Percentiles rank a stretch among this genome's conserved stretches.
Evolutionary conservation across 2,113 vertebrate species (phyloP).

Genomic region (Egretta garzetta): DNA sequence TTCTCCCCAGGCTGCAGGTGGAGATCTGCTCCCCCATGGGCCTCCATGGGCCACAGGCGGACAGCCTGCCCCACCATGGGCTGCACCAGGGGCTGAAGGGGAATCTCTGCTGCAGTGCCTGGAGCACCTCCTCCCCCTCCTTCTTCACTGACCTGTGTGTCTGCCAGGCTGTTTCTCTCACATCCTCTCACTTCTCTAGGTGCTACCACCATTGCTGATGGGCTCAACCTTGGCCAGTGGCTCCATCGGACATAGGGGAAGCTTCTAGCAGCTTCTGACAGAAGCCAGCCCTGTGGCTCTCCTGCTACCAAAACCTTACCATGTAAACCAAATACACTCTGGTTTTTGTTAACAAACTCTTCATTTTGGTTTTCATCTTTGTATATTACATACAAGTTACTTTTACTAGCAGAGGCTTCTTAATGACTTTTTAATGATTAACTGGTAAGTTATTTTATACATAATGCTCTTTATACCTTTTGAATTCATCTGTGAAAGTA

Average conservation of each 20-base stretch:
- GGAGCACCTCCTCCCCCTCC: background rate
- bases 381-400: background rate
- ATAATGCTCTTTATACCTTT: background rate
- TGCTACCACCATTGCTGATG: rapidly evolving
- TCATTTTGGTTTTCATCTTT: background rate
- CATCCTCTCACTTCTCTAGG: background rate
- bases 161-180: background rate
- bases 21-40: background rate
- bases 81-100: background rate
- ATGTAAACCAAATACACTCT: background rate
- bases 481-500: background rate
- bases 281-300: background rate
- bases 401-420: background rate
- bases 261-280: background rate
- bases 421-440: background rate
- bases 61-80: background rate
- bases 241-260: background rate
- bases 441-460: background rate
- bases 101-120: background rate
- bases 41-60: background rate
- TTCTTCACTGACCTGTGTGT: background rate
- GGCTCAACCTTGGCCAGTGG: background rate
- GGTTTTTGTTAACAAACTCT: background rate
- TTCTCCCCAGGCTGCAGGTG: background rate
- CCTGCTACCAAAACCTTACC: background rate